These are phyloP conservation scores for Paradoxurus hermaphroditus DNA, from an alignment of 2,113 vertebrate genomes.

Conservation along the genomic window DNA sequence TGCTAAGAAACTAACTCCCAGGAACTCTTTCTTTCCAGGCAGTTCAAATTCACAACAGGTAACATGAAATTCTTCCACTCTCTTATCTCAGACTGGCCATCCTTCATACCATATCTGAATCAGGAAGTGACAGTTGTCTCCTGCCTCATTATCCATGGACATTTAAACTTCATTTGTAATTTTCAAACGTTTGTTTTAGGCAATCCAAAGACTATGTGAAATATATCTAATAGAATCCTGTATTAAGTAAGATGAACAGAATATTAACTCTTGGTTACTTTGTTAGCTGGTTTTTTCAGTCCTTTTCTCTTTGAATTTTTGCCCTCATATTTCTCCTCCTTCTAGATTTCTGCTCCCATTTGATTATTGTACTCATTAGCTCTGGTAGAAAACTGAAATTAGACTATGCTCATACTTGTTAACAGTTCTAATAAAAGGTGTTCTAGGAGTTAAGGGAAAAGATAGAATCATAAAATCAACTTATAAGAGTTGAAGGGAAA, in stretches of 20 bases:
- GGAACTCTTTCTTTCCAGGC: conserved; percentile 37
- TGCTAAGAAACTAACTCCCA: conserved; percentile 37
- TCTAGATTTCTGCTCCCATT: neutral
- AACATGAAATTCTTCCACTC: conserved; percentile 9
- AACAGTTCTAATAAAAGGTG: conserved; percentile 15
- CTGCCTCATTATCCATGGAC: neutral
- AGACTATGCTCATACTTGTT: neutral
- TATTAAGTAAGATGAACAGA: neutral
- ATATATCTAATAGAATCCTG: neutral
- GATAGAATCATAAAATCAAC: neutral
- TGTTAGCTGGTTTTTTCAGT: conserved; percentile 15
- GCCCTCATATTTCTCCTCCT: neutral
- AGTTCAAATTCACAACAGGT: conserved; percentile 60
- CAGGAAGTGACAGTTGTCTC: neutral
- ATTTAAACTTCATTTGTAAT: conserved; percentile 17
- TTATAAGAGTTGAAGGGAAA: conserved; percentile 6
- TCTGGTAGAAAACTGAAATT: conserved; percentile 19
- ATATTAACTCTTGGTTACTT: neutral
- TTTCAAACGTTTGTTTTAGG: neutral
- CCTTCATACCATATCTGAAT: conserved; percentile 36
- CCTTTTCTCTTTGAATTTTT: neutral
- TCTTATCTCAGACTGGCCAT: neutral
- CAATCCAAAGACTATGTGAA: neutral
- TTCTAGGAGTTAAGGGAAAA: neutral
- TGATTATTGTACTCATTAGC: conserved; percentile 21